Evolutionary conservation across 2,888 invertebrate genomes (phyloP).

Genomic region (Zygogramma bicolorata): DNA sequence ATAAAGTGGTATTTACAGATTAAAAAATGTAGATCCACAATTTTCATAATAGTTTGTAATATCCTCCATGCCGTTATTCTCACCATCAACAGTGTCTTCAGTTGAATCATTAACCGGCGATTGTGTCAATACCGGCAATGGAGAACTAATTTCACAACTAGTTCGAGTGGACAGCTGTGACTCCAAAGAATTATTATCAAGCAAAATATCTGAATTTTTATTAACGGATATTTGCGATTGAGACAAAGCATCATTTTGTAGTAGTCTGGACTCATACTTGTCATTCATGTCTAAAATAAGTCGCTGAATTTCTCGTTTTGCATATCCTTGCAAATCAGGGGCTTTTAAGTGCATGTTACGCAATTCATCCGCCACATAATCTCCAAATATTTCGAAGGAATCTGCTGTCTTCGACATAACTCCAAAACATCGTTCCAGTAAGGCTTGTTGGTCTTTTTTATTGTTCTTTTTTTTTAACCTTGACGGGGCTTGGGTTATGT

Average conservation of each 20-base stretch:
- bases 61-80: too few species aligned
- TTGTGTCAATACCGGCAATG: neutral
- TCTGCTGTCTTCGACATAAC: neutral
- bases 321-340: neutral
- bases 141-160: neutral
- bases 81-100: neutral
- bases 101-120: neutral
- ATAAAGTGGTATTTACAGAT: too few species aligned
- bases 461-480: neutral
- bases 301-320: constrained; percentile 3
- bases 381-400: constrained; percentile 2
- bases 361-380: constrained; percentile 10
- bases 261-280: neutral
- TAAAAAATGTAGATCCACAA: too few species aligned
- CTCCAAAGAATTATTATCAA: neutral
- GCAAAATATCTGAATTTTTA: neutral
- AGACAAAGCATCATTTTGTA: neutral
- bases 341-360: neutral
- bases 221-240: neutral
- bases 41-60: too few species aligned
- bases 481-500: neutral
- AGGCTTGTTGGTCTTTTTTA: neutral
- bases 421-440: neutral
- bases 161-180: neutral
- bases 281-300: neutral